Evolutionary conservation across 2,113 vertebrate genomes (phyloP).

Genomic region (Carassius carassius): DNA sequence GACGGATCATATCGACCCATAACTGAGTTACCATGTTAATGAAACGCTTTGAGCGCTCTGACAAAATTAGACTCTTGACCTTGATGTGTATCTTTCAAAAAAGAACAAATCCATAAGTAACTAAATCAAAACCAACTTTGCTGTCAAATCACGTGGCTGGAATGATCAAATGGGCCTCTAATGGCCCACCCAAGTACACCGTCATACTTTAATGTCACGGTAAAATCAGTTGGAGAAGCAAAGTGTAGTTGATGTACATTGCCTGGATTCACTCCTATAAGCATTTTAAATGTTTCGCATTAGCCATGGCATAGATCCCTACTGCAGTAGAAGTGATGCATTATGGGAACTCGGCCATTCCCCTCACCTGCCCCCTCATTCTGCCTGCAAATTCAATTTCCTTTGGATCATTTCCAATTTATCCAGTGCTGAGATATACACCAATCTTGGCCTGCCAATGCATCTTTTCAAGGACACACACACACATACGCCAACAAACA

Average conservation of each 20-base stretch:
- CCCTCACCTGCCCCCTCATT: conserved; percentile 55
- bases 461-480: conserved; percentile 52
- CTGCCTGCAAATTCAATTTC: conserved; percentile 58
- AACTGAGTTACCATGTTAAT: neutral
- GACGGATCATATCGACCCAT: neutral
- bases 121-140: neutral
- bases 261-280: neutral
- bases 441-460: conserved; percentile 45
- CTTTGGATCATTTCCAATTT: conserved; percentile 59
- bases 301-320: conserved; percentile 17
- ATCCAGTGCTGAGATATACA: conserved; percentile 46
- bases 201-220: neutral
- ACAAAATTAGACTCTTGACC: conserved; percentile 5
- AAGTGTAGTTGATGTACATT: neutral
- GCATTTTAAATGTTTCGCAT: conserved; percentile 17
- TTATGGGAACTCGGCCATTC: conserved; percentile 46
- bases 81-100: conserved; percentile 14
- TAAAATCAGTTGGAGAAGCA: neutral
- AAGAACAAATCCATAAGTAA: conserved; percentile 3
- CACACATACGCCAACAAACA: conserved; percentile 23
- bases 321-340: conserved; percentile 38
- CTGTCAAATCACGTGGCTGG: neutral
- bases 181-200: neutral
- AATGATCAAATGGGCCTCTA: conserved; percentile 2
- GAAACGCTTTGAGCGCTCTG: neutral